Evolutionary conservation across 2,888 invertebrate genomes (phyloP), one percentile per base, ranked within the genome.

Genomic region (Drosophila macrospina): DNA sequence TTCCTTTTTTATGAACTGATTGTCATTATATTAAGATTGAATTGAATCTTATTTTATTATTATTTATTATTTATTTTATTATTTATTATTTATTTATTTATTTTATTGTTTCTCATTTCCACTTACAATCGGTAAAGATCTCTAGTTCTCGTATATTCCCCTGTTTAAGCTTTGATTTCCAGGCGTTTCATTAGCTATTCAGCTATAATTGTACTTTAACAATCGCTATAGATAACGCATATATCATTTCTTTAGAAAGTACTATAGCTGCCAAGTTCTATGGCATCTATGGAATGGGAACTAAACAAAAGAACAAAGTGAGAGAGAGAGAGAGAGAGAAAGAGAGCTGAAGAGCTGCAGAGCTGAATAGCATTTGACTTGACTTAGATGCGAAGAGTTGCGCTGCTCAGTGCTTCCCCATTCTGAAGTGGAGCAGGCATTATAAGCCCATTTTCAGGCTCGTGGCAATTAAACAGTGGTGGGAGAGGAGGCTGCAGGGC

Each of bases 361-460:
- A 30, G 13, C 39, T 41, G 30, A 52, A 39, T 28, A 45, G 45
- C 56, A 24, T 55, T 56, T 45, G 13, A 56, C 59, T 63, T 59
- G 36, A 36, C 48, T 64, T 45, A 16, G 34, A 63, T 50, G 24
- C 36, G n/a, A 34, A n/a, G 8, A 30, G 42, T 32, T 32, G 34
- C 26, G 30, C 32, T 55, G 37, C 37, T 56, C 34, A 36, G 45
- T 36, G 28, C 20, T 47, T 16, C 32, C 32, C 41, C 45, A 45
- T 30, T 16, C 41, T 42, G n/a, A 65, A 56, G 24, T 74, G 76
- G 75, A 52, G 71, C 71, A 75, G 55, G 44, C 66, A 64, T 63
- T 73, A 41, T 47, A 63, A 45, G 30, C 48, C 20, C 60, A 65
- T 56, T 74, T 64, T 37, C 39, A 36, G 32, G 51, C 75, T 57